Evolutionary conservation across 2,113 vertebrate genomes (phyloP), one percentile per base, ranked within the genome.

Genomic region (Scomber japonicus): DNA sequence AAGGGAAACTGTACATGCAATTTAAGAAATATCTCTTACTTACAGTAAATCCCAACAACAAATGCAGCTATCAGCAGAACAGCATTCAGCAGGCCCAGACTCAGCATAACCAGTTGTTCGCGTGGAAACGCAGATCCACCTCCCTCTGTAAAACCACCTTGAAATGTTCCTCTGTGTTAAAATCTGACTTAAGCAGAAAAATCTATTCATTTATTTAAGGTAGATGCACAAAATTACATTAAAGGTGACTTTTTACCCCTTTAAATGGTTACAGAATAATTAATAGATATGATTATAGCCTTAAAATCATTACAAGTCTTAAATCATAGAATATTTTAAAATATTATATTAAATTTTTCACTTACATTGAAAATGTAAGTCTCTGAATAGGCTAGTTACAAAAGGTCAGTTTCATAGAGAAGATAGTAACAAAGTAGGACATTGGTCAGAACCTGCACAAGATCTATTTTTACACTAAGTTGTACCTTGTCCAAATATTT

Each of bases 31-130:
- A 27, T 55, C 6, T 71, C 49, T 62, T 75, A 89, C 90, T 91
- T 48, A 91, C 94, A 94, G 59, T 75, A 90, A 73, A 93, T 76
- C 76, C 86, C 83, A 30, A 69, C 64, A 64, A 90, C 91, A 19
- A 83, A 75, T 64, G 92, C 87, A 69, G 71, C 21, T 44, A 89
- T 57, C 19, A 95, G 67, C 40, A 95, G 82, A 17, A 71, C 68
- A 56, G 44, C 85, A 27, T 92, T 84, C 5, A 94, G 75, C 63
- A 91, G 60, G 4, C 83, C 74, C 74, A 95, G 86, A 27, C 75
- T 55, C 70, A 88, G 65, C 14, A 87, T 40, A 51, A 91, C 71
- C 80, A 85, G 31, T 53, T 76, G 84, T 46, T 89, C 3, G 45
- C 49, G 71, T 81, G 75, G 75, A 81, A 88, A 81, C 2, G 1